Evolutionary conservation across 2,113 vertebrate species (phyloP), one percentile per base, ranked within the genome.

Genomic region (Gorsachius goisagi): DNA sequence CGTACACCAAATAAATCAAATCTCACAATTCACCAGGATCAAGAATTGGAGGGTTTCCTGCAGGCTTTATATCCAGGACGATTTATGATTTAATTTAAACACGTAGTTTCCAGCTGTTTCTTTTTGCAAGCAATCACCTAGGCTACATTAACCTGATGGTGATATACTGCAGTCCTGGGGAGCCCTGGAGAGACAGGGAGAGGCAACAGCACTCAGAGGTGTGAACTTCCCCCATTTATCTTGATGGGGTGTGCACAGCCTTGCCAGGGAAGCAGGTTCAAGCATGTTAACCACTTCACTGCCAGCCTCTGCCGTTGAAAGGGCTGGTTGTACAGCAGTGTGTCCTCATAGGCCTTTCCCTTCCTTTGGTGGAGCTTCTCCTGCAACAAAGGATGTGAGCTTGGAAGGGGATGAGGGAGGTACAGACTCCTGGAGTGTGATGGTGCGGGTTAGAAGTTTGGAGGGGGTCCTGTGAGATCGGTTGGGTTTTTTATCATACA

Each of bases 11-110:
- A 86, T 68, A 67, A 96, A 86, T 74, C 69, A 32, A 83, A 83
- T n/a, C 82, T 88, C 73, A 37, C 60, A 55, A 44, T 86, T 87
- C 58, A 85, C 55, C 33, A 45, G 15, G 27, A 84, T 71, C 52
- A 56, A 66, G 80, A 94, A 87, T 30, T 39, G 13, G 37, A 89
- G 37, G 49, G 5, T 47, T 96, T 97, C 45, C 60, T 90, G 50
- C 53, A 32, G 79, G 77, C 84, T 95, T 94, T 86, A 66, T 85
- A 91, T 59, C 53, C 53, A 24, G 68, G 37, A 69, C 56, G 11
- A 97, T 94, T 96, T 95, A 94, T 73, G 72, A 82, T 95, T 95
- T 96, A 87, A 95, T 97, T 95, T 95, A 93, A 90, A 50, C 82
- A 56, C 5, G 19, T 37, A 62, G 71, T 95, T 94, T 89, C 91